Evolutionary conservation across 2,113 vertebrate genomes (phyloP).

Genomic region (Panthera tigris): DNA sequence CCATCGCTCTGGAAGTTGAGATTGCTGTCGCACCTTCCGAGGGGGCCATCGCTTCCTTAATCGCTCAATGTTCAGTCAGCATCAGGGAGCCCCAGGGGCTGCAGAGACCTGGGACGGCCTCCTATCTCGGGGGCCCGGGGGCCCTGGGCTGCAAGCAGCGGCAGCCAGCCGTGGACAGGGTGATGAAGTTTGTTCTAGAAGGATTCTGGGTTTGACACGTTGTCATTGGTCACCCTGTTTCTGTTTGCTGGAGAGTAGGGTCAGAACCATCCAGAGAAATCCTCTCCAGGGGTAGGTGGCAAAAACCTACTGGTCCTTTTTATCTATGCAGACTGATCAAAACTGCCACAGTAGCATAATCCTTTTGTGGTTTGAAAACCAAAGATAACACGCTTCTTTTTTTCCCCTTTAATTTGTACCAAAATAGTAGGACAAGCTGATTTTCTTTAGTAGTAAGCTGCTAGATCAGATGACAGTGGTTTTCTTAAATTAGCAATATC

Average conservation of each 20-base stretch:
- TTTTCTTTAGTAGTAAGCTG: not conserved
- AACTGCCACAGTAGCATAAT: too few relatives aligned
- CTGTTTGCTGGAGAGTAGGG: not conserved
- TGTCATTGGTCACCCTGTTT: fast-evolving
- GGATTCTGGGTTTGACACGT: fast-evolving
- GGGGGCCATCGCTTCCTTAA: fast-evolving
- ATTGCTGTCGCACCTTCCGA: fast-evolving
- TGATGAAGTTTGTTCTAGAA: fast-evolving
- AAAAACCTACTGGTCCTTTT: not conserved
- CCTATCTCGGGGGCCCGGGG: not conserved
- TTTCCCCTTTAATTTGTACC: not conserved
- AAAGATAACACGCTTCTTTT: not conserved
- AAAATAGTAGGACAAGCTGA: not conserved
- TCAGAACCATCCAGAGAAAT: not conserved
- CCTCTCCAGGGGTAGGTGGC: not conserved
- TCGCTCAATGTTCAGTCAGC: too few relatives aligned
- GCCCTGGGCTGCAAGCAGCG: fast-evolving
- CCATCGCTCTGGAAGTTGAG: fast-evolving
- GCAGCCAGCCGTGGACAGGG: not conserved
- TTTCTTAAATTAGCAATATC: not conserved
- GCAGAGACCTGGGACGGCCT: not conserved
- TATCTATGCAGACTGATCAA: fast-evolving
- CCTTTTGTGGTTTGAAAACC: not conserved
- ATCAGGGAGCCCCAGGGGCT: too few relatives aligned
- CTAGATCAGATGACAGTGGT: not conserved